Evolutionary conservation across 1,140 invertebrate genomes (phyloP), one percentile per base, ranked within the genome.

Genomic region (Ruditapes philippinarum): DNA sequence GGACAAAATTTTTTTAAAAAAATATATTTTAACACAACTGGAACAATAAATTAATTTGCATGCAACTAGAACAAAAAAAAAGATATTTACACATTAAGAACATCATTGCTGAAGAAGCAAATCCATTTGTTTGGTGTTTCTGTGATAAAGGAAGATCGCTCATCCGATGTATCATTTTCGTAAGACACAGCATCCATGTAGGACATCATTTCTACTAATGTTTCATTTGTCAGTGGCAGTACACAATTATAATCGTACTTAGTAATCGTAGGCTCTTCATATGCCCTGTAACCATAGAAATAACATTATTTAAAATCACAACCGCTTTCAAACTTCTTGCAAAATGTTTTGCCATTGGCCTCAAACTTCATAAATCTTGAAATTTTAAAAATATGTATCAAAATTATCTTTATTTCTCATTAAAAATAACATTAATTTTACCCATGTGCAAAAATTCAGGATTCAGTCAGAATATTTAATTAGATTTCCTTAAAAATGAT

Each of bases 191-290:
- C 51, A 82, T 91, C 91, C 62, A 91, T 54, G 36, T 91, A 91
- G 22, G 81, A 79, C 80, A 91, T 33, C 88, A 91, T 90, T 0
- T 84, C 76, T 28, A 19, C 70, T 0, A 92, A n/a, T 25, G 60
- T 74, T 9, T 80, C 86, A 68, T 89, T 51, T 0, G 78, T 65
- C 51, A 88, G 51, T 11, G 92, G 91, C 28, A 92, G 78, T 9
- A 81, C 84, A 82, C 92, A 92, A 51, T 91, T 92, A 51, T 89
- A 92, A 73, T 91, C 89, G 79, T 91, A 87, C 4, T 88, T 88
- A 9, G 40, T 54, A 0, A 82, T 85, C 12, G 91, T 91, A 4
- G 92, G 92, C 0, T 45, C n/a, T 17, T 80, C 85, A 1, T 51
- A 38, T 57, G 82, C 82, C 49, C 91, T 91, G 60, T 45, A 80